Conservation (phyloP, 1,140 invertebrate species). For the Halesus radiatus region DNA sequence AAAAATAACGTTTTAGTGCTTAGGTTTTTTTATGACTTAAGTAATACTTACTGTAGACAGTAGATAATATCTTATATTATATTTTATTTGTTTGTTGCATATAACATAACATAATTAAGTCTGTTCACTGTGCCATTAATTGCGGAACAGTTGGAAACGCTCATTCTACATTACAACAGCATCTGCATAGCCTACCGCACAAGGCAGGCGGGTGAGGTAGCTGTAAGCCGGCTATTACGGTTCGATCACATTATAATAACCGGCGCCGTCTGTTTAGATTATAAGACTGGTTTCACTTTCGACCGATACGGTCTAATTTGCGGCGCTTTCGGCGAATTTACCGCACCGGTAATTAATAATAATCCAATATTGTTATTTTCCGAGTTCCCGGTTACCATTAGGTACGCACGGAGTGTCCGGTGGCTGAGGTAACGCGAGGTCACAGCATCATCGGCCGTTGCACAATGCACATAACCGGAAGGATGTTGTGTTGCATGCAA, state of each 20-base stretch:
- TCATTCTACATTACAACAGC: too few relatives aligned
- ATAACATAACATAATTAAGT: too few relatives aligned
- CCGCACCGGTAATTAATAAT: slow-evolving; percentile 1
- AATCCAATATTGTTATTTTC: too few relatives aligned
- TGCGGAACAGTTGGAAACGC: too few relatives aligned
- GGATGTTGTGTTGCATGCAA: slow-evolving; percentile 1
- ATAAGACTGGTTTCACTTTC: slow-evolving; percentile 44
- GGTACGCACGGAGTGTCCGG: neutral
- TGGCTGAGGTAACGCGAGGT: neutral
- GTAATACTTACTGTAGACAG: too few relatives aligned
- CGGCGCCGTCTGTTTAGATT: neutral
- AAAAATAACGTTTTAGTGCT: too few relatives aligned
- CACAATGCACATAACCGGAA: neutral
- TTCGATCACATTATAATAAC: slow-evolving; percentile 11
- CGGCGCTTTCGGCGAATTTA: slow-evolving; percentile 9
- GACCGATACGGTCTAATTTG: slow-evolving; percentile 41
- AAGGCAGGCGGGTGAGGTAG: neutral
- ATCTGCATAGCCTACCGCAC: neutral
- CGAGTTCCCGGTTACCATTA: neutral
- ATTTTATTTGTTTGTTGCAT: too few relatives aligned
- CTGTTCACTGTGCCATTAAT: too few relatives aligned
- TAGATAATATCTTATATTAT: too few relatives aligned
- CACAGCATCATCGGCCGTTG: neutral
- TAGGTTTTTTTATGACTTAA: too few relatives aligned
- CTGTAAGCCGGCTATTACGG: slow-evolving; percentile 2